phyloP scores from a whole-genome alignment of 2,888 invertebrate species.

The Tricholauxania praeusta region DNA sequence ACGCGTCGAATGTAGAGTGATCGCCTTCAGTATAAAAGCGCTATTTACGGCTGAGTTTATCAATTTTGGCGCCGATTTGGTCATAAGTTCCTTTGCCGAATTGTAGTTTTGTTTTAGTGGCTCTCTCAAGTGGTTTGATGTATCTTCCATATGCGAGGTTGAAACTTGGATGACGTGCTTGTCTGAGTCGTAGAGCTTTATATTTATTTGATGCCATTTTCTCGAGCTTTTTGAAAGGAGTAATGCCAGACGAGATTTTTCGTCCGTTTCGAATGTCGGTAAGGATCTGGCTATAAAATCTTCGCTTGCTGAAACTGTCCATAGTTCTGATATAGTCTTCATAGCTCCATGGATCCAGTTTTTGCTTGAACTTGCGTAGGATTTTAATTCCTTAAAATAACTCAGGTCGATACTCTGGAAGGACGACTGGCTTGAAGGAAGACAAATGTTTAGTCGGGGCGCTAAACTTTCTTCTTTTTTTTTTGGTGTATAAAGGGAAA shows the following conservation, averaged over 20 bases:
- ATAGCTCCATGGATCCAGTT: too few species aligned
- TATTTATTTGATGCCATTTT: slow-evolving; percentile 13
- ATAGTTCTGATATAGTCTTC: too few species aligned
- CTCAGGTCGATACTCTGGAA: too few species aligned
- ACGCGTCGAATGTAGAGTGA: slow-evolving; percentile 20
- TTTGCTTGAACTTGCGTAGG: too few species aligned
- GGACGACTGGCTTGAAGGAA: too few species aligned
- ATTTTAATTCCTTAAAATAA: too few species aligned
- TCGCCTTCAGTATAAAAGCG: slow-evolving; percentile 22
- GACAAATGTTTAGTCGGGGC: too few species aligned
- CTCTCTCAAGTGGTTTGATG: slow-evolving; percentile 27
- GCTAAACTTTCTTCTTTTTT: too few species aligned
- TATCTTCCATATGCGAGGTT: slow-evolving; percentile 23
- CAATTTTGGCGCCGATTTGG: slow-evolving; percentile 22
- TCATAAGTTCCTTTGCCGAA: slow-evolving; percentile 35
- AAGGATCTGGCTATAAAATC: too few species aligned
- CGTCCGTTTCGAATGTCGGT: too few species aligned
- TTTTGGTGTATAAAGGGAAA: too few species aligned
- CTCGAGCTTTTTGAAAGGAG: slow-evolving; percentile 3
- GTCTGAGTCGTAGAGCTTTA: slow-evolving; percentile 31
- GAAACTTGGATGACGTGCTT: slow-evolving; percentile 28
- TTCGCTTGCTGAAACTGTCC: too few species aligned
- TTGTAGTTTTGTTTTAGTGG: slow-evolving; percentile 13
- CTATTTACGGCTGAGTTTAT: neutral
- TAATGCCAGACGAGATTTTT: neutral